Conservation (phyloP, 2,113 vertebrate genomes). For the Crocuta crocuta region DNA sequence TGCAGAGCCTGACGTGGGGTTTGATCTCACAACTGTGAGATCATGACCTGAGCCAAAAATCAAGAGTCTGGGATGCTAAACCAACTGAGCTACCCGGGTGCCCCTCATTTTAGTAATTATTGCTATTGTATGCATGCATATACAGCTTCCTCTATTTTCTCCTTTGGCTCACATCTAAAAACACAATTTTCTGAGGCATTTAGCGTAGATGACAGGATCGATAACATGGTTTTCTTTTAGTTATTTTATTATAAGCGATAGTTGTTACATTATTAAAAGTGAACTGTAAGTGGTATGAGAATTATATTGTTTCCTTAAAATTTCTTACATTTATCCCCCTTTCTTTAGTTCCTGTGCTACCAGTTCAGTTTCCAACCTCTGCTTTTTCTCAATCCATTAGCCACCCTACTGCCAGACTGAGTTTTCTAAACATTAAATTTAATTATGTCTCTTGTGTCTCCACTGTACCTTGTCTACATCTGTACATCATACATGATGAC, state of each 20-base stretch:
- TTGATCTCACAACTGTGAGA: too few species aligned
- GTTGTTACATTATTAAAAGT: neutral
- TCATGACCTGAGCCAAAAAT: too few species aligned
- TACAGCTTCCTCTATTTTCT: neutral
- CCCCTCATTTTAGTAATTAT: neutral
- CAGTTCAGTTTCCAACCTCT: neutral
- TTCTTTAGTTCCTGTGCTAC: neutral
- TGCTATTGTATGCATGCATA: neutral
- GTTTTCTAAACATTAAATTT: neutral
- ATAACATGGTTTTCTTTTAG: slow-evolving; percentile 33
- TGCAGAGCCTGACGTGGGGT: too few species aligned
- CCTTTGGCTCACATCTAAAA: neutral
- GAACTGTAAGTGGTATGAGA: neutral
- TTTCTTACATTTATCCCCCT: neutral
- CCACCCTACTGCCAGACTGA: neutral
- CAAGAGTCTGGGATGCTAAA: too few species aligned
- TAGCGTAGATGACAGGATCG: neutral
- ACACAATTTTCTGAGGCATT: neutral
- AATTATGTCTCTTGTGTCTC: neutral
- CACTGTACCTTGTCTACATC: neutral
- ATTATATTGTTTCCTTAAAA: neutral
- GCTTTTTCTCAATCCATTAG: neutral
- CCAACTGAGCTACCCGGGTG: too few species aligned
- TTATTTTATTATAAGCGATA: neutral
- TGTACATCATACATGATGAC: neutral